Conservation (phyloP, 2,113 vertebrate species). For the Platichthys flesus region DNA sequence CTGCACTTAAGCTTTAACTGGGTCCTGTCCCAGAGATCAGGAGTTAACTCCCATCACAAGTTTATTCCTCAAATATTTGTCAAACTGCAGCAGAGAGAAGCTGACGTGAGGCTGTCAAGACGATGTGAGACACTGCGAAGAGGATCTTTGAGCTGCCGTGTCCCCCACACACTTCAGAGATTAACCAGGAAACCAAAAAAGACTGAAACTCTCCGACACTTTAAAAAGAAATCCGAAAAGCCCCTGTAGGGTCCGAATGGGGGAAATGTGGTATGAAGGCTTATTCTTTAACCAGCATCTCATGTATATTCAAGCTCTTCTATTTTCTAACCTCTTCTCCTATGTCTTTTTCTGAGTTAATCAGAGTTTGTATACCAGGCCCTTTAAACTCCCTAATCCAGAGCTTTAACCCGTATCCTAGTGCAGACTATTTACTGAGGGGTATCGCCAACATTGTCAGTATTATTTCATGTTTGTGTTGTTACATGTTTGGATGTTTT, state of each 20-base stretch:
- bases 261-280: slow-evolving; percentile 11
- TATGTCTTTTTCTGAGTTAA: slow-evolving; percentile 36
- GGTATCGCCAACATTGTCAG: slow-evolving; percentile 70
- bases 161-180: slow-evolving; percentile 13
- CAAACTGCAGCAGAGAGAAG: slow-evolving; percentile 17
- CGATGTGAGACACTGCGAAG: background rate
- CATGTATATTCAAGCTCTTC: slow-evolving; percentile 52
- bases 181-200: slow-evolving; percentile 50
- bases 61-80: background rate
- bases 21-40: slow-evolving; percentile 11
- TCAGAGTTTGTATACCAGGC: background rate
- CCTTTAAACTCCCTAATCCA: slow-evolving; percentile 52
- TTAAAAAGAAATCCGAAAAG: slow-evolving; percentile 11
- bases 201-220: slow-evolving; percentile 31
- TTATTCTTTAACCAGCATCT: slow-evolving; percentile 53
- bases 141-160: slow-evolving; percentile 3
- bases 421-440: slow-evolving; percentile 63
- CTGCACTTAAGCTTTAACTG: slow-evolving; percentile 26
- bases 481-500: slow-evolving; percentile 66
- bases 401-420: slow-evolving; percentile 62
- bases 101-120: background rate
- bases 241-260: background rate
- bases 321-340: slow-evolving; percentile 40
- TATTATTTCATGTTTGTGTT: slow-evolving; percentile 74
- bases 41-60: background rate